Base-by-base conservation (phyloP, 1,140 invertebrate species). In the Bicyclus anynana region DNA sequence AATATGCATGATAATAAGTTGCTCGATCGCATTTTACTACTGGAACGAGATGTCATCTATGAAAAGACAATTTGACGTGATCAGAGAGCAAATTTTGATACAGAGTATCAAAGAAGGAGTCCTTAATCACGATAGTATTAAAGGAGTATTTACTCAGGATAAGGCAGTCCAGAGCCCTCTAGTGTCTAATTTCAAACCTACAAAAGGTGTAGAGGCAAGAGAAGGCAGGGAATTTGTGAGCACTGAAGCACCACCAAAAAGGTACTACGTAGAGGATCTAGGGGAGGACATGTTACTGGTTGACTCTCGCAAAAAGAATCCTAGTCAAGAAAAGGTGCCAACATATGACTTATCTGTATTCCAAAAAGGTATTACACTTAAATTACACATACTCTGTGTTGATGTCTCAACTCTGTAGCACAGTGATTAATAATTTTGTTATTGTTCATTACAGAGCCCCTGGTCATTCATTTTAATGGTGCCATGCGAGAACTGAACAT, bases 41-140 rank as follows among this genome's bases (percentile, higher is more conserved):
- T 87, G 82, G 80, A 85, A 84, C 42, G 84, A 87, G 48, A 74
- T 85, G 70, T 79, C 76, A 50, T 74, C 68, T 5, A 83, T 84
- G 76, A 69, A 74, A 53, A 77, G 69, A 60, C 80, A 87, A 35
- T 55, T 87, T 14, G 84, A 87, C 37, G 20, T 64, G 5, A 59
- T 87, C 29, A 74, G 72, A 53, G 82, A 87, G 26, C 80, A 87
- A 42, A 67, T 84, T 40, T 48, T 82, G 9, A 67, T 78, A 49
- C 75, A 80, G 33, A 83, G 74, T 44, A 46, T 83, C n/a, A 78
- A 53, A 65, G 69, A 77, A 27, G 66, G 59, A 21, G 55, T 62
- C n/a, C 44, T 72, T 1, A 60, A 54, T 14, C n/a, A n/a, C n/a
- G n/a, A n/a, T n/a, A n/a, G n/a, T n/a, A n/a, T n/a, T n/a, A n/a